These are phyloP conservation scores for Graptemys geographica DNA, from an alignment of 2,797 vertebrate genomes.

Conservation along the genomic window DNA sequence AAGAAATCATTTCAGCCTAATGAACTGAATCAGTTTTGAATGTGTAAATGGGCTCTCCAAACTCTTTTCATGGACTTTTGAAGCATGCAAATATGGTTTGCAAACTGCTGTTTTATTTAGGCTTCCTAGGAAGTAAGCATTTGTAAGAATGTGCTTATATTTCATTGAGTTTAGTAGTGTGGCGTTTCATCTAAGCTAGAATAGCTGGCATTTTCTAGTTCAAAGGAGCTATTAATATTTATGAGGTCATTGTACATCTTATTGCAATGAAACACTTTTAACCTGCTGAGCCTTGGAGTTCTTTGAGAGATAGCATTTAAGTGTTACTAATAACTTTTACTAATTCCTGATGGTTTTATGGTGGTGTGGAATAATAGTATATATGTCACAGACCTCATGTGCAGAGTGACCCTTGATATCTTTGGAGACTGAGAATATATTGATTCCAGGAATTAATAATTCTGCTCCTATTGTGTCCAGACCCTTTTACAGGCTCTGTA, in stretches of 20 bases:
- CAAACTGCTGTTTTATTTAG: background rate
- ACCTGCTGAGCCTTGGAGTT: slow-evolving; percentile 24
- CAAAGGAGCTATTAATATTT: slow-evolving; percentile 30
- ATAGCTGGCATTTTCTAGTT: slow-evolving; percentile 44
- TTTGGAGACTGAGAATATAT: background rate
- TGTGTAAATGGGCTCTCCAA: background rate
- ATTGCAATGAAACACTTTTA: slow-evolving; percentile 13
- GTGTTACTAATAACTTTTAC: slow-evolving; percentile 18
- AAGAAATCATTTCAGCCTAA: background rate
- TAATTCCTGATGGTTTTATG: slow-evolving; percentile 16
- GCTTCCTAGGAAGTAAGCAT: background rate
- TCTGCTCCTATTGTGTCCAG: background rate
- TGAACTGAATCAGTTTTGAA: slow-evolving; percentile 1
- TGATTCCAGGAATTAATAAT: background rate
- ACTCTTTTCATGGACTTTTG: background rate
- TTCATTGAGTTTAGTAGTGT: background rate
- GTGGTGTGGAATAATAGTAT: background rate
- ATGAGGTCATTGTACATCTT: slow-evolving; percentile 24
- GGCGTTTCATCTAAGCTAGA: background rate
- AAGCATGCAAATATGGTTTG: background rate
- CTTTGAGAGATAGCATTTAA: slow-evolving; percentile 7
- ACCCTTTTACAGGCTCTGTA: background rate
- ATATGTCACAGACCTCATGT: background rate
- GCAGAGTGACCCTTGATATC: background rate
- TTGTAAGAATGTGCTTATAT: background rate